These are phyloP conservation scores for Syngnathus typhle DNA, from an alignment of 2,113 vertebrate genomes.

Conservation along the genomic window DNA sequence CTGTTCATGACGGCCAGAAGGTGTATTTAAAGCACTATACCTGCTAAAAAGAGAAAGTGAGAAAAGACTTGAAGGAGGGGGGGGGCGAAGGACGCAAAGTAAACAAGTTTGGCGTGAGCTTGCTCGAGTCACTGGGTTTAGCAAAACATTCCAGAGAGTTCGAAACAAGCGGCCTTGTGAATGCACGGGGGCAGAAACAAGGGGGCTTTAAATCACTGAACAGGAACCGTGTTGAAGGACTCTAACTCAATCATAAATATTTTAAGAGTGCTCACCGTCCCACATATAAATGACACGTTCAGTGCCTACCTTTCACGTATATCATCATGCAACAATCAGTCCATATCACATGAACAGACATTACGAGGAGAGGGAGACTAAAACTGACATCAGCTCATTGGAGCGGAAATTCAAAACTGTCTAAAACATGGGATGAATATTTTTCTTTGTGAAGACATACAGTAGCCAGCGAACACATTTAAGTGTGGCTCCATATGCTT, in stretches of 20 bases:
- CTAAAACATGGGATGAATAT: not conserved
- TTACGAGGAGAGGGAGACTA: not conserved
- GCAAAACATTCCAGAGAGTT: slow-evolving; percentile 71
- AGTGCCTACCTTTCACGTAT: slow-evolving; percentile 15
- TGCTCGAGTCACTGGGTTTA: slow-evolving; percentile 69
- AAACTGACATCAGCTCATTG: not conserved
- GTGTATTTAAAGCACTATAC: slow-evolving; percentile 19
- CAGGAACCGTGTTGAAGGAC: slow-evolving; percentile 51
- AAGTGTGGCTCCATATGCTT: slow-evolving; percentile 24
- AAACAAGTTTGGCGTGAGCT: slow-evolving; percentile 65
- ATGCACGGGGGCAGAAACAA: slow-evolving; percentile 50
- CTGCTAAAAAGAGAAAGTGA: slow-evolving; percentile 42
- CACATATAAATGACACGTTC: slow-evolving; percentile 14
- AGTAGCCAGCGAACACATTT: not conserved
- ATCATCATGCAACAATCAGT: slow-evolving; percentile 18
- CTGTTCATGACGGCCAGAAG: slow-evolving; percentile 21
- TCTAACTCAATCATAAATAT: slow-evolving; percentile 58
- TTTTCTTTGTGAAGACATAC: not conserved
- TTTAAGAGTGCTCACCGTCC: slow-evolving; percentile 25
- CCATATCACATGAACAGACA: slow-evolving; percentile 4
- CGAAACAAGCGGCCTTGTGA: slow-evolving; percentile 65
- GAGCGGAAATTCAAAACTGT: not conserved
- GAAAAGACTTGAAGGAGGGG: slow-evolving; percentile 42
- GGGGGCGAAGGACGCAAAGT: slow-evolving; percentile 54
- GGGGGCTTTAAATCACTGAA: slow-evolving; percentile 62